These are phyloP conservation scores for Drosophila kanapiae DNA, from an alignment of 1,140 invertebrate genomes.

Conservation along the genomic window DNA sequence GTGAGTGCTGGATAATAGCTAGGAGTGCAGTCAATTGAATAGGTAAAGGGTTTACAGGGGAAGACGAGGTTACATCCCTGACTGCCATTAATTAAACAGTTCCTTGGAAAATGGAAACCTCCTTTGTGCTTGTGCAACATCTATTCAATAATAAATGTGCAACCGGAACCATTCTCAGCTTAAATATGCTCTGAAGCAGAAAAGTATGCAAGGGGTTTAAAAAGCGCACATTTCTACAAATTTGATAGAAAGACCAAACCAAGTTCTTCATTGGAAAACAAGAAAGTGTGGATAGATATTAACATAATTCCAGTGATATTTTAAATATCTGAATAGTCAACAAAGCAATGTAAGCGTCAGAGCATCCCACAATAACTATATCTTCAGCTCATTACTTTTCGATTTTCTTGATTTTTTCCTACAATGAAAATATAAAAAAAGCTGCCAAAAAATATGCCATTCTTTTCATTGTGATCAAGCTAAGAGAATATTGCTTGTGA, in stretches of 20 bases:
- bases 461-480: not conserved
- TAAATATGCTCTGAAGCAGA: conserved; percentile 10
- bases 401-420: no score
- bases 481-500: not conserved
- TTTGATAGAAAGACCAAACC: not conserved
- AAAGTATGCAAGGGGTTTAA: conserved; percentile 52
- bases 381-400: no score
- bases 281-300: not conserved
- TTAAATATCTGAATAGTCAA: not conserved
- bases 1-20: not conserved
- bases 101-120: not conserved
- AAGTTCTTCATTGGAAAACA: no score
- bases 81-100: not conserved
- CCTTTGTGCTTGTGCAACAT: not conserved
- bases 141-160: not conserved
- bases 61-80: not conserved
- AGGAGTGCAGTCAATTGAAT: not conserved
- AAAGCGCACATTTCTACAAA: not conserved
- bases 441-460: conserved; percentile 1
- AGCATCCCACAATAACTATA: no score
- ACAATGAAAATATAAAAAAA: no score
- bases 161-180: not conserved
- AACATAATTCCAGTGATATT: not conserved
- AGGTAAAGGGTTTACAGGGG: not conserved
- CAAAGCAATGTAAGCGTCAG: not conserved